Evolutionary conservation across 2,888 invertebrate genomes (phyloP), one percentile per base, ranked within the genome.

Genomic region (Furcula furcula): DNA sequence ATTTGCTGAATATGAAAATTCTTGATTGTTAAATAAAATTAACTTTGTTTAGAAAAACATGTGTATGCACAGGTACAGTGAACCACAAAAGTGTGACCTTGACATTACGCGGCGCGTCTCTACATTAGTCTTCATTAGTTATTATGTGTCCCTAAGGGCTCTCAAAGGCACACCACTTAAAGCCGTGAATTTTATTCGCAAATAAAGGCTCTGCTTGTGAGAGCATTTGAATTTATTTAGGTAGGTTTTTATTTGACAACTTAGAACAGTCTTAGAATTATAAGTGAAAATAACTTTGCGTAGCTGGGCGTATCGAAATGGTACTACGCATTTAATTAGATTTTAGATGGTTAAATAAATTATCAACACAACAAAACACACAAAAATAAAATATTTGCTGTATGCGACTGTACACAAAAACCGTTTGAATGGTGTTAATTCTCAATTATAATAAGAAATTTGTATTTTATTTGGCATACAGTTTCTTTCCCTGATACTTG

Each of bases 201-300:
- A 53, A 51, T 41, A 32, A 32, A 14, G 34, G 16, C 25, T 40
- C n/a, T n/a, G n/a, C n/a, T n/a, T n/a, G 20, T 25, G 34, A 49
- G 41, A 50, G 38, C 44, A 36, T 46, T 43, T 22, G 36, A 34
- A 55, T 57, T 55, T 53, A 57, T 41, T 36, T 36, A 15, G n/a
- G n/a, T n/a, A n/a, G n/a, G 18, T 29, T 57, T 56, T 57, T 57
- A 56, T 53, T 56, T 42, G 46, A 50, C 57, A 55, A 57, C 43
- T 46, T 54, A 35, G 34, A 54, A 38, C 30, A 38, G 35, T n/a
- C n/a, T n/a, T n/a, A n/a, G n/a, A n/a, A n/a, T n/a, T n/a, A n/a
- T n/a, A n/a, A n/a, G n/a, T 64, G 29, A 55, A 43, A 40, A 48
- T 21, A 31, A 29, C 37, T 45, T 36, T 39, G 46, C 49, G 43